Conservation (phyloP, 2,113 vertebrate genomes). For the Grammomys dolichurus region DNA sequence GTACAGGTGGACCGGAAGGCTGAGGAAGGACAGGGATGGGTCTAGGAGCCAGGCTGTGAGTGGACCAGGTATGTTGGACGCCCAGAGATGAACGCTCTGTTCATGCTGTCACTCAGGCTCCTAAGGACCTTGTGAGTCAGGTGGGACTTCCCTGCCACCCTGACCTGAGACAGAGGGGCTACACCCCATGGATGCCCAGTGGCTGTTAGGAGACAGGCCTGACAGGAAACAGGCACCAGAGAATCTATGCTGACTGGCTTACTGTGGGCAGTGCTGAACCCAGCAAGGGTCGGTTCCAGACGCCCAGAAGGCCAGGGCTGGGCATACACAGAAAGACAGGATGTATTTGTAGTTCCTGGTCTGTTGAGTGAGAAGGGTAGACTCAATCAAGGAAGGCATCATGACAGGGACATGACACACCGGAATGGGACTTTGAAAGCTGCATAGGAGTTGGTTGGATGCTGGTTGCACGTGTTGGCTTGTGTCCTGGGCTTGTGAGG, state of each 20-base stretch:
- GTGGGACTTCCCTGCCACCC: neutral
- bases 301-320: neutral
- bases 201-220: neutral
- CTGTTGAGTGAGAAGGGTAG: neutral
- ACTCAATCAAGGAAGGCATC: neutral
- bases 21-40: neutral
- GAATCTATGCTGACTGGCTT: neutral
- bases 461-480: neutral
- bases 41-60: neutral
- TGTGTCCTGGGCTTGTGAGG: neutral
- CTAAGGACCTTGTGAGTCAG: neutral
- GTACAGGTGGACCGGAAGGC: neutral
- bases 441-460: neutral
- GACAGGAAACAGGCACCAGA: neutral
- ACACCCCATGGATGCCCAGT: neutral
- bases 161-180: neutral
- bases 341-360: neutral
- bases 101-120: neutral
- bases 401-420: neutral
- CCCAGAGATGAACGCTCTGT: neutral
- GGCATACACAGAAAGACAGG: neutral
- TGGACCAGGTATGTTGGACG: neutral
- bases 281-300: neutral
- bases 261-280: neutral
- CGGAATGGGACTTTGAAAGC: neutral